Evolutionary conservation across 2,888 invertebrate species (phyloP), one percentile per base, ranked within the genome.

Genomic region (Agriotes lineatus): DNA sequence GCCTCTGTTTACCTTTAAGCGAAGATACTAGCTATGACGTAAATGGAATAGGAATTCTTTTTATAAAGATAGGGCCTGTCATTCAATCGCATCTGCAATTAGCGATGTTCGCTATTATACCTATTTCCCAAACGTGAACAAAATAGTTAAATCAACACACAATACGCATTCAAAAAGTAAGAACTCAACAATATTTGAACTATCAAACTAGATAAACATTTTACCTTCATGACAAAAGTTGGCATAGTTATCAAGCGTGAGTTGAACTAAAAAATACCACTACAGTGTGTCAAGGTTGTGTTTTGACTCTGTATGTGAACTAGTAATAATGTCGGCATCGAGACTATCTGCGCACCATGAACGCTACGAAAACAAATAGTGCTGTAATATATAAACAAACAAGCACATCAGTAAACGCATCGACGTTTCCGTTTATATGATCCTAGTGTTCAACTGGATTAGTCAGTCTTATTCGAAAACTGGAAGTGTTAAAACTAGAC

Each of bases 241-340:
- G 10, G 7, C 19, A 19, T 10, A 44, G 19, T 18, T 44, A 44
- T 44, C 7, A 44, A 16, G 20, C 2, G 25, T 3, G 5, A 30
- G 16, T 25, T 5, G 30, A 50, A 50, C 1, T 25, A 9, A 50
- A 44, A 30, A 50, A 50, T 30, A 50, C 25, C 30, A 30, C 19
- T 18, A 14, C 37, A 58, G n/a, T 50, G 20, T 61, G 60, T 61
- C 60, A 61, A 61, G 60, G 60, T 61, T 61, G 20, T 61, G 60
- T 61, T 61, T 35, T 48, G 60, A 20, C 45, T 61, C 44, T 20
- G 19, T 9, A 25, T 30, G 12, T 10, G 0, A 30, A n/a, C n/a
- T n/a, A n/a, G n/a, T n/a, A n/a, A n/a, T n/a, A n/a, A n/a, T n/a
- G n/a, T n/a, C n/a, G n/a, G 25, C 30, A 50, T 16, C 18, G 48